A percentile compares a stretch with the other conserved stretches of the same genome.
These are phyloP conservation scores for Porites rus DNA, from an alignment of 92 coral and sea anemone species.

Conservation along the genomic window DNA sequence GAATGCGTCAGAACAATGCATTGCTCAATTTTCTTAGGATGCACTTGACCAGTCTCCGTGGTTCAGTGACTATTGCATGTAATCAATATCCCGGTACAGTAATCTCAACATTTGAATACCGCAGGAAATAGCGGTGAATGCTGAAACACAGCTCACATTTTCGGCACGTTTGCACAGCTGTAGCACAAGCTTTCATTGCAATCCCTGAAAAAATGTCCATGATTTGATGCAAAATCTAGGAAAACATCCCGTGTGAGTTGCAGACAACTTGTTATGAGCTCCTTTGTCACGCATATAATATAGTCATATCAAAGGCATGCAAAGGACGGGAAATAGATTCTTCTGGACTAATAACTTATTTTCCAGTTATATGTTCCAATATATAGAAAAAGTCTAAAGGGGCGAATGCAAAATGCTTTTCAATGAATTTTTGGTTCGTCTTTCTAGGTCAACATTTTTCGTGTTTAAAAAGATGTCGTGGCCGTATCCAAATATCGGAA, in stretches of 20 bases:
- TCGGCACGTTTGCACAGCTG: neutral
- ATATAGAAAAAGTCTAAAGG: neutral
- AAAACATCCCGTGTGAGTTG: slow-evolving; percentile 13
- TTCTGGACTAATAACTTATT: neutral
- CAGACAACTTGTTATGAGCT: neutral
- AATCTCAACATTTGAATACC: slow-evolving; percentile 17
- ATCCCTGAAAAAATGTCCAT: neutral
- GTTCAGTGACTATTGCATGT: slow-evolving; percentile 1
- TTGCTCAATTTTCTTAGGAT: slow-evolving; percentile 31
- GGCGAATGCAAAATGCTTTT: too few species aligned
- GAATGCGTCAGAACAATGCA: slow-evolving; percentile 32
- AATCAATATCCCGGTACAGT: slow-evolving; percentile 37
- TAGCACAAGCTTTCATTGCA: neutral
- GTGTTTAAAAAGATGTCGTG: slow-evolving; percentile 8
- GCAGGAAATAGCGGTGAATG: slow-evolving; percentile 20
- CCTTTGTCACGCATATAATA: slow-evolving; percentile 19
- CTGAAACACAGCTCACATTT: neutral
- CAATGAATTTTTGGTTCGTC: too few species aligned
- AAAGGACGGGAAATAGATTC: slow-evolving; percentile 3
- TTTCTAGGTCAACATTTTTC: slow-evolving; percentile 25
- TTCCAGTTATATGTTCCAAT: neutral
- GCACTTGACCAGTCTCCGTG: slow-evolving; percentile 23
- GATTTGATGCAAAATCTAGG: neutral
- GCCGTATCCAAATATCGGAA: slow-evolving; percentile 13
- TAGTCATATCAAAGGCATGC: slow-evolving; percentile 2